phyloP scores from a whole-genome alignment of 2,797 vertebrate genomes.

The Pempheris klunzingeri region DNA sequence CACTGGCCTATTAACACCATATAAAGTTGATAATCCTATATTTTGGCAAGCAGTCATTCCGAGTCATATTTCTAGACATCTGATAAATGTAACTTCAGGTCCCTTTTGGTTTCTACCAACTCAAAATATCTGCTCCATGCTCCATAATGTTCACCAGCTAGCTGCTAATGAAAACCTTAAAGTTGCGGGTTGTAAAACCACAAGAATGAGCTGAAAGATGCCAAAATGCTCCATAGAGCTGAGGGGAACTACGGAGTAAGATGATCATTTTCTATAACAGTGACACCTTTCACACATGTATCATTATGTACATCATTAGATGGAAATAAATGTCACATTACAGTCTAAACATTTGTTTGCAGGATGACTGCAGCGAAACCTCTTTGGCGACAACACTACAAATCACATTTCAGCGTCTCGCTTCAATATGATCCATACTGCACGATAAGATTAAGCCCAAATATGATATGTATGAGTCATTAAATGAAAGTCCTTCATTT shows the following conservation, averaged over 20 bases:
- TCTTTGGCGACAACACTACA: too few relatives aligned
- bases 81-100: too few relatives aligned
- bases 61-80: too few relatives aligned
- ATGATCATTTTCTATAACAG: background rate
- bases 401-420: background rate
- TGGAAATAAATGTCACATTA: too few relatives aligned
- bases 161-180: too few relatives aligned
- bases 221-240: background rate
- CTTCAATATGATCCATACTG: slow-evolving; percentile 13
- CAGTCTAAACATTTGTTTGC: background rate
- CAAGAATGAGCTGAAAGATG: background rate
- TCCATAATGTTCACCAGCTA: background rate
- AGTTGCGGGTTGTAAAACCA: too few relatives aligned
- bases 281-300: too few relatives aligned
- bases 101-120: background rate
- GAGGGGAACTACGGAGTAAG: background rate
- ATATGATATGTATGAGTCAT: slow-evolving; percentile 23
- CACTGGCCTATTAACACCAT: too few relatives aligned
- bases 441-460: slow-evolving; percentile 27
- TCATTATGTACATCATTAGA: background rate
- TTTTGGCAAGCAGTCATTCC: too few relatives aligned
- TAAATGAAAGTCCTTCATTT: slow-evolving; percentile 38
- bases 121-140: background rate
- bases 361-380: background rate
- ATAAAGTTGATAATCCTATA: background rate